phyloP scores from a whole-genome alignment of 2,113 vertebrate species.

The Morone chrysops region DNA sequence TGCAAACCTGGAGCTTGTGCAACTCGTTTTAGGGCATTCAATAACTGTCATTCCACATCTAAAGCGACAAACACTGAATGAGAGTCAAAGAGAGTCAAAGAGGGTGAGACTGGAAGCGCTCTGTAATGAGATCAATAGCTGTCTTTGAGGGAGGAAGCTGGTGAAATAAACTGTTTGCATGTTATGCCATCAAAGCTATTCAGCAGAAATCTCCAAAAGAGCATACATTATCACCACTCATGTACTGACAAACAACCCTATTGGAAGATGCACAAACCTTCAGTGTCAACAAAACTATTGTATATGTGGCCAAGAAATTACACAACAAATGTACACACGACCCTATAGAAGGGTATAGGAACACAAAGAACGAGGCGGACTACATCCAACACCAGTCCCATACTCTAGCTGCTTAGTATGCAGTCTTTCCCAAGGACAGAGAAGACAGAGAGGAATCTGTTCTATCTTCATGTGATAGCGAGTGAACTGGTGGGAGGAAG shows the following conservation, averaged over 20 bases:
- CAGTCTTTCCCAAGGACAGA: slow-evolving; percentile 61
- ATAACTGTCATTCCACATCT: slow-evolving; percentile 38
- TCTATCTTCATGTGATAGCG: slow-evolving; percentile 48
- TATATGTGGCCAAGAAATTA: neutral
- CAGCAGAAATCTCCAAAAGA: slow-evolving; percentile 43
- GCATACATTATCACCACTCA: slow-evolving; percentile 39
- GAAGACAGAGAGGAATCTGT: slow-evolving; percentile 58
- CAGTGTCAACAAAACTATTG: slow-evolving; percentile 16
- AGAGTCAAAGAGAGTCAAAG: slow-evolving; percentile 46
- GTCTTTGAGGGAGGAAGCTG: slow-evolving; percentile 34
- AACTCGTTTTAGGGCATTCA: slow-evolving; percentile 36
- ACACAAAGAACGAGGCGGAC: slow-evolving; percentile 3
- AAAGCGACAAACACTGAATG: slow-evolving; percentile 16
- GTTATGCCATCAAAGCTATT: slow-evolving; percentile 54
- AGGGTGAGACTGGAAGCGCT: slow-evolving; percentile 10
- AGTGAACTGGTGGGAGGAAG: slow-evolving; percentile 66
- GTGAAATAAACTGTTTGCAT: slow-evolving; percentile 52
- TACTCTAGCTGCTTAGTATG: slow-evolving; percentile 55
- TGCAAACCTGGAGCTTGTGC: slow-evolving; percentile 21
- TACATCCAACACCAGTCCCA: slow-evolving; percentile 24
- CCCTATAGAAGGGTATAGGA: slow-evolving; percentile 1
- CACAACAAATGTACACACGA: slow-evolving; percentile 3
- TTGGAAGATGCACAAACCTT: slow-evolving; percentile 12
- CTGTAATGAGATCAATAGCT: slow-evolving; percentile 43
- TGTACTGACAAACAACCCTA: slow-evolving; percentile 29